phyloP scores from a whole-genome alignment of 2,888 invertebrate genomes.

The Rhagonycha fulva region DNA sequence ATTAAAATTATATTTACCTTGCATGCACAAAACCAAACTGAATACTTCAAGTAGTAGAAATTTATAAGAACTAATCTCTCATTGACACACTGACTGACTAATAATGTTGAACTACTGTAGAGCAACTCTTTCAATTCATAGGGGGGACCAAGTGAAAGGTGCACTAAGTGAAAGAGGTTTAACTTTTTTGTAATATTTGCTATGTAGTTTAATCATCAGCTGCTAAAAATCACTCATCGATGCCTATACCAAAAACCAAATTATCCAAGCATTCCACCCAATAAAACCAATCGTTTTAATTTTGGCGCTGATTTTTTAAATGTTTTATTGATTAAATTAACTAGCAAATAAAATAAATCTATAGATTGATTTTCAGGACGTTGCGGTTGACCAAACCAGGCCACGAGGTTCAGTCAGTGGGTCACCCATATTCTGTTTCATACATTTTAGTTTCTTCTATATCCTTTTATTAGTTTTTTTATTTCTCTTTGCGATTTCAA shows the following conservation, averaged over 20 bases:
- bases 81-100: slow-evolving; percentile 54
- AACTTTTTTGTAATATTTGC: background rate
- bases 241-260: background rate
- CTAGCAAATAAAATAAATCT: background rate
- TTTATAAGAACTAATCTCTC: slow-evolving; percentile 40
- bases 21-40: background rate
- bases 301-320: background rate
- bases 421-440: slow-evolving; percentile 27
- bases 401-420: slow-evolving; percentile 37
- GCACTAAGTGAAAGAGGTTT: slow-evolving; percentile 8
- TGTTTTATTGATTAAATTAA: background rate
- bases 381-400: slow-evolving; percentile 37
- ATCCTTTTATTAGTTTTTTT: slow-evolving; percentile 5
- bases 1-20: background rate
- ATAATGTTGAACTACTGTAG: slow-evolving; percentile 2
- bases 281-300: background rate
- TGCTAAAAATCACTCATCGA: background rate
- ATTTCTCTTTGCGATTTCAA: background rate
- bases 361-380: slow-evolving; percentile 2
- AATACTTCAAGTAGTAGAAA: slow-evolving; percentile 1
- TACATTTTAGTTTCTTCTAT: slow-evolving; percentile 1
- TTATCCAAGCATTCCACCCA: background rate
- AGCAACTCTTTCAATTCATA: slow-evolving; percentile 33
- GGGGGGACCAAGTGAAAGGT: slow-evolving; percentile 37
- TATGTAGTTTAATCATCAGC: background rate